Conservation (phyloP, 2,797 vertebrate species). For the Leucoraja ocellata region DNA sequence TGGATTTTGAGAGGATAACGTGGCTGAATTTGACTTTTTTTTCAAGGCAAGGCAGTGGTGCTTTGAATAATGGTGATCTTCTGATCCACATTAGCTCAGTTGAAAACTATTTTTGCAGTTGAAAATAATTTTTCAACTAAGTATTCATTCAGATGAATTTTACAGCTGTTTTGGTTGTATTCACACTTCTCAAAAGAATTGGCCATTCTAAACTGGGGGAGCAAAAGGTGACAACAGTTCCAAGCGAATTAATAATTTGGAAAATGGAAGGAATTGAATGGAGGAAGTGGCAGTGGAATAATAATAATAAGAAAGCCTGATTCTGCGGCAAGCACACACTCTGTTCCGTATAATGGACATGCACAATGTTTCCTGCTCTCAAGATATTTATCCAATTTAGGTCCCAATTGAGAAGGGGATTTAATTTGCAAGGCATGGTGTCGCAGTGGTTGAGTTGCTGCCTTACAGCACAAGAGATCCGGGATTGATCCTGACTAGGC, state of each 20-base stretch:
- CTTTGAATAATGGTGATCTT: background rate
- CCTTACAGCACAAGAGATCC: too few species aligned
- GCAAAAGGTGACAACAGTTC: background rate
- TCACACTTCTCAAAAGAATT: too few species aligned
- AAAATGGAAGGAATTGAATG: background rate
- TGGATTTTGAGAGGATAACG: background rate
- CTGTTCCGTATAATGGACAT: background rate
- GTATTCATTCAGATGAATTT: background rate
- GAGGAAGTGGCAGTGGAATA: background rate
- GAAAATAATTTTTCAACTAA: background rate
- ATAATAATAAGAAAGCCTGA: background rate
- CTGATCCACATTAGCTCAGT: background rate
- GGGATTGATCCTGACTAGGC: too few species aligned
- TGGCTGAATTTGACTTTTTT: background rate
- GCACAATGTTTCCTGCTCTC: background rate
- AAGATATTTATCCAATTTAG: background rate
- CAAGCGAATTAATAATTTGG: background rate
- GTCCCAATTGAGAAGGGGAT: background rate
- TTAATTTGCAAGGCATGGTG: too few species aligned
- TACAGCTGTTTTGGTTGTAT: background rate
- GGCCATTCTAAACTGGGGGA: background rate
- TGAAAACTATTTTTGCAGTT: background rate
- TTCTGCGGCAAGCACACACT: background rate
- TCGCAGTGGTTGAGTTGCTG: too few species aligned
- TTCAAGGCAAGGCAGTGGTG: background rate